Conservation (phyloP, 1,140 invertebrate species). For the Panulirus ornatus region DNA sequence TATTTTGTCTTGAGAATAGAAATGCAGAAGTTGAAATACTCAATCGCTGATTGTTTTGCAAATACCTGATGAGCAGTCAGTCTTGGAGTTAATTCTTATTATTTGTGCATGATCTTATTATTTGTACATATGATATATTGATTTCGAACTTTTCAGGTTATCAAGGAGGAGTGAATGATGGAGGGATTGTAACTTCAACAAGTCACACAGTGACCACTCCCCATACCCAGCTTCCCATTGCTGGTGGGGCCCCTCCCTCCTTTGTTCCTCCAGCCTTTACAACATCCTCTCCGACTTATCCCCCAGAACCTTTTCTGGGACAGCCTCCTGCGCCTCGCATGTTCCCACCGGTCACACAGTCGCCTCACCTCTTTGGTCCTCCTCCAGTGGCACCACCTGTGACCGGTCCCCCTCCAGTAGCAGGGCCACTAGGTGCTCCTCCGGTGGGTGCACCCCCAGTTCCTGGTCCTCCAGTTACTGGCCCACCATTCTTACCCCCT, state of each 20-base stretch:
- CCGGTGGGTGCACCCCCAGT: slow-evolving; percentile 58
- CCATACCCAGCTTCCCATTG: slow-evolving; percentile 60
- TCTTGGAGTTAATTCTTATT: no score
- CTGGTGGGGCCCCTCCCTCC: slow-evolving; percentile 68
- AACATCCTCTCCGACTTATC: slow-evolving; percentile 59
- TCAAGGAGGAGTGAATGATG: slow-evolving; percentile 71
- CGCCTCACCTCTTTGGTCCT: slow-evolving; percentile 66
- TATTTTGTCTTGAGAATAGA: no score
- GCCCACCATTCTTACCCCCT: slow-evolving; percentile 73
- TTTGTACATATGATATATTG: neutral
- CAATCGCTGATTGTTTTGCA: no score
- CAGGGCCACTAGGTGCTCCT: slow-evolving; percentile 49
- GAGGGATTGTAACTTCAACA: slow-evolving; percentile 73
- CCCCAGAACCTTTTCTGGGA: slow-evolving; percentile 63
- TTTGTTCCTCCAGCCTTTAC: slow-evolving; percentile 72
- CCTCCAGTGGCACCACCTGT: slow-evolving; percentile 65
- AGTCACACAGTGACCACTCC: slow-evolving; percentile 64
- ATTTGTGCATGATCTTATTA: no score
- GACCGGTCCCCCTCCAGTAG: slow-evolving; percentile 55
- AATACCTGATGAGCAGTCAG: no score
- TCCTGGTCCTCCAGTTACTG: slow-evolving; percentile 26
- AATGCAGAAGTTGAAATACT: no score
- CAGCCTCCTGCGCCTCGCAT: slow-evolving; percentile 64
- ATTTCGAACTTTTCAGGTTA: slow-evolving; percentile 68
- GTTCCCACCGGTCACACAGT: slow-evolving; percentile 72